Base-by-base conservation (phyloP, 2,888 invertebrate species). In the Sycophila texana region DNA sequence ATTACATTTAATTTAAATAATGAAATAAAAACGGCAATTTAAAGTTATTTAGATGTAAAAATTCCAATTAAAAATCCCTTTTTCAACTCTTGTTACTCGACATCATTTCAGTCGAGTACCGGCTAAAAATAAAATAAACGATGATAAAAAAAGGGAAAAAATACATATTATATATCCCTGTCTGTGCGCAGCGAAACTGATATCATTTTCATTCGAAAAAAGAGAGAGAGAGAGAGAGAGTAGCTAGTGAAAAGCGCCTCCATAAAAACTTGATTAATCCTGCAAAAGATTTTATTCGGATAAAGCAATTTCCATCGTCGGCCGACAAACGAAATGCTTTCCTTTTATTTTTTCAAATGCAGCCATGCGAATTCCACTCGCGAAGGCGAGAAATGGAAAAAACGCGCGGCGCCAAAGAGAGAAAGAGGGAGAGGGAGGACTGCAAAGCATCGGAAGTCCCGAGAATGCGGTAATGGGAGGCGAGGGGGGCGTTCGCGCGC, bases 381-480 rank as follows among this genome's bases (percentile, higher is more conserved):
- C 39, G 39, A 39, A 39, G 39, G 39, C 39, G 39, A 39, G 39
- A 20, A 53, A 53, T 16, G 12, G 22, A 68, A 58, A 57, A 14
- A 75, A 0, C 77, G 60, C 77, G 72, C 18, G 16, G 1, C 39
- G 0, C 1, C 1, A 26, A 26, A 26, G 26, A 26, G 26, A 39
- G 39, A 39, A 4, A 39, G 39, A 39, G 39, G 4, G 4, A 39
- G 39, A 39, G 39, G 4, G 39, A 39, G 39, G 39, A 39, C 39
- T 2, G 39, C 39, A 39, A 7, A 39, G 5, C 39, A 39, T 39
- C 39, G 39, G 39, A 39, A 39, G 39, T 39, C 39, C 80, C 82
- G 83, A 81, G 60, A 16, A 68, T 70, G 51, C 61, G 61, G 67
- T 63, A 79, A 77, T 76, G 55, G 55, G 63, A 61, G 60, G 18